A percentile compares a stretch with the other conserved stretches of the same genome.
Evolutionary conservation across 2,888 invertebrate species (phyloP).

Genomic region (Scaptomyza cyrtandrae): DNA sequence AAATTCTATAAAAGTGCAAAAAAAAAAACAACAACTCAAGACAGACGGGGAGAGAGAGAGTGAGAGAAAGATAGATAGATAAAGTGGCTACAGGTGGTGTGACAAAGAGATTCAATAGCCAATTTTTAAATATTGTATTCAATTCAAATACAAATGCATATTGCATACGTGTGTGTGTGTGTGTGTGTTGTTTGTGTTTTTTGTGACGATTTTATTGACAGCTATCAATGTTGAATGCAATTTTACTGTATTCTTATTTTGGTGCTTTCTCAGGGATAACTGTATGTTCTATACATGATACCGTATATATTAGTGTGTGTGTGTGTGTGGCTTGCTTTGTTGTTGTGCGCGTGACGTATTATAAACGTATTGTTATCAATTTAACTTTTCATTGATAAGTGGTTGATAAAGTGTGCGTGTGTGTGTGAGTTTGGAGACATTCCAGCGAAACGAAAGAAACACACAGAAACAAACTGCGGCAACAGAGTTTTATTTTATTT

Average conservation of each 20-base stretch:
- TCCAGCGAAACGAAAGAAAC: slow-evolving; percentile 47
- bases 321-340: slow-evolving; percentile 6
- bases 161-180: slow-evolving; percentile 9
- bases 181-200: slow-evolving; percentile 12
- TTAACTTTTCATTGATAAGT: slow-evolving; percentile 68
- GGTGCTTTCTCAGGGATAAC: slow-evolving; percentile 37
- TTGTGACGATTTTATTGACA: slow-evolving; percentile 35
- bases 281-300: not conserved
- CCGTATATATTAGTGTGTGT: not conserved
- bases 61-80: not conserved
- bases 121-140: slow-evolving; percentile 28
- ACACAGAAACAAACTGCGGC: slow-evolving; percentile 30
- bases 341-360: slow-evolving; percentile 30
- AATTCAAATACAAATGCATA: slow-evolving; percentile 38
- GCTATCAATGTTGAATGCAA: slow-evolving; percentile 42
- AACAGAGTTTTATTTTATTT: slow-evolving; percentile 12
- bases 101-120: slow-evolving; percentile 43
- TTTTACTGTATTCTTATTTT: slow-evolving; percentile 37
- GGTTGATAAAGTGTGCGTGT: slow-evolving; percentile 24
- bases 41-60: slow-evolving; percentile 5
- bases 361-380: slow-evolving; percentile 59
- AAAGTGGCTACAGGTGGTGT: slow-evolving; percentile 63
- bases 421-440: slow-evolving; percentile 30
- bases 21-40: slow-evolving; percentile 1
- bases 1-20: slow-evolving; percentile 30